Conservation (phyloP, 2,797 vertebrate genomes). For the Graptemys geographica region DNA sequence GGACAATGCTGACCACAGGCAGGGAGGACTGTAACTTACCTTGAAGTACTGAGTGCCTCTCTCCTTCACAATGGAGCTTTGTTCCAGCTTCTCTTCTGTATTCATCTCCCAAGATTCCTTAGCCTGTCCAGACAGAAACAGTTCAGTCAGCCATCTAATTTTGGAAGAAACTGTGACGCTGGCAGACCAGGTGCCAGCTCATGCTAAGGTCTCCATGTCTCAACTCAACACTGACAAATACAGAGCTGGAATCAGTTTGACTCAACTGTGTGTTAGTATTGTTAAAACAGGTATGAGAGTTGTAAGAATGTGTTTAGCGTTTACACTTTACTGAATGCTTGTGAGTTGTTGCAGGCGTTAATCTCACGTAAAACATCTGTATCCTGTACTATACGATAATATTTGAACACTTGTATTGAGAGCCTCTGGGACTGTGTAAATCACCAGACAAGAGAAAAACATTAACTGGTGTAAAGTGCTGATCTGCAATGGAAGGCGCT, state of each 20-base stretch:
- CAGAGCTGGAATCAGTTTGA: not conserved
- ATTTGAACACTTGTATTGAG: not conserved
- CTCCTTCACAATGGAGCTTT: constrained; percentile 93
- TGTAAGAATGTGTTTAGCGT: not conserved
- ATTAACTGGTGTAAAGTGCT: not conserved
- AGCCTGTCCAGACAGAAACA: constrained; percentile 82
- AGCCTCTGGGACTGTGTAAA: not conserved
- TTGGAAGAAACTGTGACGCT: not conserved
- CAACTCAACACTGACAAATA: not conserved
- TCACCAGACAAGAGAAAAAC: not conserved
- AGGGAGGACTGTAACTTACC: constrained; percentile 77
- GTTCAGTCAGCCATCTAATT: not conserved
- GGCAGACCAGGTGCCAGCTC: not conserved
- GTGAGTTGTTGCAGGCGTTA: not conserved
- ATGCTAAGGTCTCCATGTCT: not conserved
- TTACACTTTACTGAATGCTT: not conserved
- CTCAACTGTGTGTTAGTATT: not conserved
- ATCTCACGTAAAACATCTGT: not conserved
- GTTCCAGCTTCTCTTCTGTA: constrained; percentile 91
- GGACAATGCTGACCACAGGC: not conserved
- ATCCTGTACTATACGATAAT: not conserved
- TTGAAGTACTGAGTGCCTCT: constrained; percentile 96
- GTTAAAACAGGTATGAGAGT: not conserved
- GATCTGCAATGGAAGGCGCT: not conserved
- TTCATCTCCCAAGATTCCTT: constrained; percentile 99